Conservation (phyloP, 2,797 vertebrate species). For the Myioborus miniatus region DNA sequence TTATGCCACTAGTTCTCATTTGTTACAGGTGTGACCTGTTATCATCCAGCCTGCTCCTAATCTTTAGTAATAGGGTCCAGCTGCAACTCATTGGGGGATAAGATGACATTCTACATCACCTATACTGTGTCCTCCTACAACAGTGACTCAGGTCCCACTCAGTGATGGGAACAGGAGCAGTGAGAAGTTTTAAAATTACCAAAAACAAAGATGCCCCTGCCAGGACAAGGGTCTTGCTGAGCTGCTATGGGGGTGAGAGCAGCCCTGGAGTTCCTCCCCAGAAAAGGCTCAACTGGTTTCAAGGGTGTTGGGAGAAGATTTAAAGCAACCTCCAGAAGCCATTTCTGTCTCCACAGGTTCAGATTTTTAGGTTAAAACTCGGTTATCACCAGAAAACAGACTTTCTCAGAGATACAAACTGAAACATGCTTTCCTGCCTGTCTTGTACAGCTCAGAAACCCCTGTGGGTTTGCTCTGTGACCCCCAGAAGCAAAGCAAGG, state of each 20-base stretch:
- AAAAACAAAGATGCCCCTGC: rapidly evolving
- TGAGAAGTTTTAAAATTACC: not conserved
- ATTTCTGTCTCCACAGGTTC: not conserved
- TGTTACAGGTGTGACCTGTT: too few relatives aligned
- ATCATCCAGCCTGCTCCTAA: too few relatives aligned
- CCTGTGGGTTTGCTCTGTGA: not conserved
- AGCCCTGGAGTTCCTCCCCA: not conserved
- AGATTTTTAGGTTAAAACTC: not conserved
- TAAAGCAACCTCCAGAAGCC: not conserved
- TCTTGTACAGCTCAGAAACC: not conserved
- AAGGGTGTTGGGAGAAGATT: not conserved
- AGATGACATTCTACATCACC: too few relatives aligned
- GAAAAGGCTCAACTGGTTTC: not conserved
- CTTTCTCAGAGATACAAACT: not conserved
- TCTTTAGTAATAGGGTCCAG: too few relatives aligned
- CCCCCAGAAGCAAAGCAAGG: not conserved
- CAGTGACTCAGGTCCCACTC: too few relatives aligned
- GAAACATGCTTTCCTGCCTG: not conserved
- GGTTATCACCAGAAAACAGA: not conserved
- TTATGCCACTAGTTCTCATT: too few relatives aligned
- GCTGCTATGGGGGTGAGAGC: rapidly evolving
- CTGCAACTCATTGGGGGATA: too few relatives aligned
- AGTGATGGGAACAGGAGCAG: too few relatives aligned
- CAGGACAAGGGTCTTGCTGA: not conserved
- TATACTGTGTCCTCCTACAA: too few relatives aligned